Conservation (phyloP, 2,797 vertebrate species). For the Miichthys miiuy region DNA sequence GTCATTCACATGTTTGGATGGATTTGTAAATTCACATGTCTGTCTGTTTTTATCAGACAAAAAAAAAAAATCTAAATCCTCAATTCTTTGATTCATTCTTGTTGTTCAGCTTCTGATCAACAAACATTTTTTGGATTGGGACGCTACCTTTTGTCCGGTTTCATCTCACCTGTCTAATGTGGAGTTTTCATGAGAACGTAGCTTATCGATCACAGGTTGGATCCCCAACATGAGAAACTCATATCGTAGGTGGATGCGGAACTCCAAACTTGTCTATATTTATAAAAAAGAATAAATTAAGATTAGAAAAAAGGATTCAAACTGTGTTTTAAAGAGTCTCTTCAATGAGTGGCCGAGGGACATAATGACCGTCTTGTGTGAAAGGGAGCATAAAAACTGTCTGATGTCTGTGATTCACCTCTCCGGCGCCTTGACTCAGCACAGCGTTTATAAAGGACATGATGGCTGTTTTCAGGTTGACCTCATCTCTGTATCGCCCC, state of each 20-base stretch:
- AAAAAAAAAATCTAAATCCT: background rate
- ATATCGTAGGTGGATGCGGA: constrained; percentile 97
- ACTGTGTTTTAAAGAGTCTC: constrained; percentile 14
- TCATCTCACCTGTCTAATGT: constrained; percentile 94
- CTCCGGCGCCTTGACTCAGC: constrained; percentile 96
- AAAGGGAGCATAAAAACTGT: constrained; percentile 10
- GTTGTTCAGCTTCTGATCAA: background rate
- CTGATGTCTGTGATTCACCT: constrained; percentile 85
- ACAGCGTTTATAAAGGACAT: constrained; percentile 99
- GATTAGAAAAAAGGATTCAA: background rate
- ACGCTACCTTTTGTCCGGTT: background rate
- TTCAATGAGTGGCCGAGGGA: background rate
- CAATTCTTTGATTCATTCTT: background rate
- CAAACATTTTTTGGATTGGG: background rate
- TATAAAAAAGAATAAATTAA: background rate
- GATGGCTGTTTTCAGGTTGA: constrained; percentile 98
- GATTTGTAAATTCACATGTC: background rate
- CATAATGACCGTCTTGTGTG: constrained; percentile 2
- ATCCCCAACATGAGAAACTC: constrained; percentile 99
- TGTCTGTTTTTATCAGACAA: background rate
- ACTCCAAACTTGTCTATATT: constrained; percentile 93
- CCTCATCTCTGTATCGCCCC: constrained; percentile 96
- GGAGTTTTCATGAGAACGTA: constrained; percentile 96
- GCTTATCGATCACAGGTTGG: constrained; percentile 98
- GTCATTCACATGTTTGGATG: background rate